Percentiles rank a stretch among this genome's conserved stretches.
These are phyloP conservation scores for Agrenia bidenticulata DNA, from an alignment of 2,888 invertebrate genomes.

Conservation along the genomic window DNA sequence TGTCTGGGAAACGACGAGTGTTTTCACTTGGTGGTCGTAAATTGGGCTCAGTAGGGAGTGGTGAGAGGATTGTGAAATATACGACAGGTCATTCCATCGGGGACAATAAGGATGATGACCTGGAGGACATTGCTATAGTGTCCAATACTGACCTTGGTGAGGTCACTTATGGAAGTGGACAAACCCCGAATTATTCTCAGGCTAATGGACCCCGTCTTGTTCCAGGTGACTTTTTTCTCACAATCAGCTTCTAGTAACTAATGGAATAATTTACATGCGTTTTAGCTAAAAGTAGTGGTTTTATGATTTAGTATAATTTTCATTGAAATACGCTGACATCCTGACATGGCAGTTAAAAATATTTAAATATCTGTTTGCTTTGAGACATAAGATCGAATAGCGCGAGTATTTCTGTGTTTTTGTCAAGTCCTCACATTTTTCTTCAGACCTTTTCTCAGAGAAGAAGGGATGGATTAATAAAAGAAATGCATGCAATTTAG, in stretches of 20 bases:
- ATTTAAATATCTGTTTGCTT: too few relatives aligned
- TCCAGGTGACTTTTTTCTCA: constrained; percentile 54
- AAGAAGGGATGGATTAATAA: not conserved
- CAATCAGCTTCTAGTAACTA: too few relatives aligned
- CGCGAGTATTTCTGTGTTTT: too few relatives aligned
- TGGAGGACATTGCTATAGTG: constrained; percentile 58
- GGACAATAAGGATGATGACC: constrained; percentile 54
- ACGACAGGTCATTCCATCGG: constrained; percentile 45
- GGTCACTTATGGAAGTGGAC: constrained; percentile 56
- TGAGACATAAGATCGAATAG: too few relatives aligned
- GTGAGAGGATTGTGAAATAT: constrained; percentile 51
- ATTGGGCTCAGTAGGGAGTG: constrained; percentile 49
- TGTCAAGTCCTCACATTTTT: too few relatives aligned
- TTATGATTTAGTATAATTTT: too few relatives aligned
- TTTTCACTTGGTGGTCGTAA: constrained; percentile 53
- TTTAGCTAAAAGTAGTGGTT: too few relatives aligned
- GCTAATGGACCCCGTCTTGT: constrained; percentile 59
- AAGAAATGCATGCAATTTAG: not conserved
- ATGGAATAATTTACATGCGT: too few relatives aligned
- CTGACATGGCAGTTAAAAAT: too few relatives aligned
- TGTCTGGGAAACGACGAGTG: constrained; percentile 52
- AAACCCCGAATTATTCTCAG: constrained; percentile 54
- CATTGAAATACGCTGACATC: too few relatives aligned
- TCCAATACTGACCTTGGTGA: constrained; percentile 55
- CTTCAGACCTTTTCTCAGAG: too few relatives aligned